phyloP scores from a whole-genome alignment of 2,113 vertebrate genomes.

The Burhinus oedicnemus region DNA sequence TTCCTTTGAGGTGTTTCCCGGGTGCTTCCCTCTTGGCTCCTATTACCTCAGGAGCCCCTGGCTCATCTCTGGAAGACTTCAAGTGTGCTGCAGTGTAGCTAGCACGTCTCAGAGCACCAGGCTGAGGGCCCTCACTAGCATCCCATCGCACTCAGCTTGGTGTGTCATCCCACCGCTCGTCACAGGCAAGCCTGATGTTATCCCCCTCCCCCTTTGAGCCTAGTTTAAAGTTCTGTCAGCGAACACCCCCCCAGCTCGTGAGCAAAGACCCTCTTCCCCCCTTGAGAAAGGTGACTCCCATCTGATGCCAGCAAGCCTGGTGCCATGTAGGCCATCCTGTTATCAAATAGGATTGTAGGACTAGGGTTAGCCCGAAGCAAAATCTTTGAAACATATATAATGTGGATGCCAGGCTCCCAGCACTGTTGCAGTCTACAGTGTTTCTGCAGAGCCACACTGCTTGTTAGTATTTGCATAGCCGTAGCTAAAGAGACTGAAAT shows the following conservation, averaged over 20 bases:
- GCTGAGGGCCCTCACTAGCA: not conserved
- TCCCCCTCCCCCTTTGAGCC: not conserved
- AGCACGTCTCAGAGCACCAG: not conserved
- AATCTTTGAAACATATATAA: rapidly evolving
- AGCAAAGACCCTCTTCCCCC: not conserved
- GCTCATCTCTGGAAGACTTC: not conserved
- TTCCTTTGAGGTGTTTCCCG: not conserved
- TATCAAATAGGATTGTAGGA: not conserved
- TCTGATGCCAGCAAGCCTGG: not conserved
- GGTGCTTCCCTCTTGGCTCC: not conserved
- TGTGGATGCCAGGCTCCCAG: not conserved
- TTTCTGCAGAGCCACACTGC: not conserved
- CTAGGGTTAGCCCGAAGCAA: not conserved
- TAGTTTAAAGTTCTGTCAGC: not conserved
- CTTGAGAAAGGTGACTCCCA: not conserved
- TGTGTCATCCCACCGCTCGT: not conserved
- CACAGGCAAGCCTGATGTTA: not conserved
- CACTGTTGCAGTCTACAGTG: not conserved
- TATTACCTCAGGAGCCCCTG: not conserved
- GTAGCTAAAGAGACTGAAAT: not conserved
- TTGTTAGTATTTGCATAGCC: not conserved
- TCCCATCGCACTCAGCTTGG: not conserved
- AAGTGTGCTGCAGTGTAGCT: not conserved
- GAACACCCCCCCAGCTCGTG: not conserved
- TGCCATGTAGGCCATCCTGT: not conserved